Conservation (phyloP, 2,113 vertebrate species). For the Psilopogon haemacephalus region DNA sequence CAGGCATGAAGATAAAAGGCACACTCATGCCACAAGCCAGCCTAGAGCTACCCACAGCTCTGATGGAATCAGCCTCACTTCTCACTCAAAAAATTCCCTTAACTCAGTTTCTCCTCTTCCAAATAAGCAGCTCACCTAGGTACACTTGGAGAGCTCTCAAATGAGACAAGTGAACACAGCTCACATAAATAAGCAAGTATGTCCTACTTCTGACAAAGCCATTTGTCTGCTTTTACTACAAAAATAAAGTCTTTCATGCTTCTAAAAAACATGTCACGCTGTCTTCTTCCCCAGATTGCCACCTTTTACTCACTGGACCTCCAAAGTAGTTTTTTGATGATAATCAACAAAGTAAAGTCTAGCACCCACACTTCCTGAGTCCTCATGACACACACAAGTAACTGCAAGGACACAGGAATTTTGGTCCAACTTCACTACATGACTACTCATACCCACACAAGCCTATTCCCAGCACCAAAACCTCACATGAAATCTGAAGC, state of each 20-base stretch:
- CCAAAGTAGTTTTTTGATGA: background rate
- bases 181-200: background rate
- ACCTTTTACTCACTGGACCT: background rate
- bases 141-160: background rate
- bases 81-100: background rate
- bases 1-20: background rate
- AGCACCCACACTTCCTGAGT: background rate
- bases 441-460: background rate
- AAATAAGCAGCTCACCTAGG: background rate
- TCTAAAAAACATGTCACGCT: background rate
- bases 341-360: background rate
- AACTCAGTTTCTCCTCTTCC: background rate
- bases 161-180: background rate
- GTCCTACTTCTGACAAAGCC: background rate
- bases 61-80: background rate
- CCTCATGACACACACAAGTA: background rate
- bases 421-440: background rate
- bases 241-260: background rate
- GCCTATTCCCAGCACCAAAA: background rate
- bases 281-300: background rate
- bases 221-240: background rate
- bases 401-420: constrained; percentile 19
- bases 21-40: fast-evolving
- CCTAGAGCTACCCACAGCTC: background rate
- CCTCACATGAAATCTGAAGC: background rate